Percentiles rank a stretch among this genome's conserved stretches.
Conservation (phyloP, 2,797 vertebrate genomes). For the Halcyon leucocephala region DNA sequence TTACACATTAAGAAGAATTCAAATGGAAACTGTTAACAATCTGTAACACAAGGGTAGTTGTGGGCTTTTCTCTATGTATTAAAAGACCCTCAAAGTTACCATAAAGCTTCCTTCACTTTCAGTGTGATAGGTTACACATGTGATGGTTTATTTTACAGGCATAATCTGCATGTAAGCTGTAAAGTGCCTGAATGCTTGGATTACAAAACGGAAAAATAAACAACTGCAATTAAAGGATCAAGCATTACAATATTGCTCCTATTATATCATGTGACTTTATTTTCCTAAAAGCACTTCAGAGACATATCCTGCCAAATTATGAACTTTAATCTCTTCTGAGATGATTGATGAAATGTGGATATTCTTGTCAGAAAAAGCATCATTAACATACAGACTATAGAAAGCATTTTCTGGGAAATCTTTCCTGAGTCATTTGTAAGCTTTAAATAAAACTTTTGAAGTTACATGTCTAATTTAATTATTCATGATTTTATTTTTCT, state of each 20-base stretch:
- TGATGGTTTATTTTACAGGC: conserved; percentile 58
- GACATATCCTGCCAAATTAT: conserved; percentile 7
- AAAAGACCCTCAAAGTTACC: conserved; percentile 59
- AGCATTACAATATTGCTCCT: neutral
- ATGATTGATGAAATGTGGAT: neutral
- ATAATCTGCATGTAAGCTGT: conserved; percentile 36
- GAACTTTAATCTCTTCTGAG: neutral
- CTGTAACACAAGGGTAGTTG: conserved; percentile 31
- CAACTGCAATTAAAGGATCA: conserved; percentile 35
- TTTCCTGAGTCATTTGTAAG: neutral
- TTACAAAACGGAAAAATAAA: conserved; percentile 44
- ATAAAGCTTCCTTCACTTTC: conserved; percentile 51
- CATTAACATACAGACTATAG: neutral
- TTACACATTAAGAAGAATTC: conserved; percentile 65
- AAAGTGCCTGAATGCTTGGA: conserved; percentile 27
- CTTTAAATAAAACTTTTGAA: neutral
- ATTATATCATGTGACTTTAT: neutral
- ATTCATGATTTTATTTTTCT: neutral
- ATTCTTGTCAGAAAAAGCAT: neutral
- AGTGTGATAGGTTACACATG: conserved; percentile 56
- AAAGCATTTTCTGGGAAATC: neutral
- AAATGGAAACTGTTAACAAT: conserved; percentile 61
- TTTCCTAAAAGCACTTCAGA: conserved; percentile 41
- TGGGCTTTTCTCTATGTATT: conserved; percentile 11
- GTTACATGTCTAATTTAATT: neutral